A percentile compares a stretch with the other conserved stretches of the same genome.
phyloP scores from a whole-genome alignment of 2,797 vertebrate species.

The Microhierax caerulescens region DNA sequence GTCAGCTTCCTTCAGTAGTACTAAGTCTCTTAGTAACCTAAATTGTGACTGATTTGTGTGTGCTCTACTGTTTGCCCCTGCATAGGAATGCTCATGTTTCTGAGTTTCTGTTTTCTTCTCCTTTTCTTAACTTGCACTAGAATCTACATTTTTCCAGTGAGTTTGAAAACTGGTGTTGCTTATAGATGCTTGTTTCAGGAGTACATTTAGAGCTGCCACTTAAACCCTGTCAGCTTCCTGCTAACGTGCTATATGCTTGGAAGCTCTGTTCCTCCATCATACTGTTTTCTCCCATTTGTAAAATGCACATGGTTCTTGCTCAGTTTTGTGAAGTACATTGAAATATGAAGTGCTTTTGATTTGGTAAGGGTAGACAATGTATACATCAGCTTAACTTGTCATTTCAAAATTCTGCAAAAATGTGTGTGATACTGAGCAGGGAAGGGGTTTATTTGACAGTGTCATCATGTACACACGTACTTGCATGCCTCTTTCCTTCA shows the following conservation, averaged over 20 bases:
- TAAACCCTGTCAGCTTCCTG: slow-evolving; percentile 10
- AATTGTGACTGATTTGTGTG: neutral
- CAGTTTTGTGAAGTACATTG: neutral
- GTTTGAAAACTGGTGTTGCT: neutral
- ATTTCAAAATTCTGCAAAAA: neutral
- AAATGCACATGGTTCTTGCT: neutral
- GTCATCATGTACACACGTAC: fast-evolving
- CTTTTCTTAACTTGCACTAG: neutral
- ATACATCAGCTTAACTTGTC: neutral
- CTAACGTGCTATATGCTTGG: neutral
- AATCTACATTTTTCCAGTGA: neutral
- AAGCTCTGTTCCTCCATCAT: neutral
- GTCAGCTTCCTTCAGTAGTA: neutral
- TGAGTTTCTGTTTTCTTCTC: neutral
- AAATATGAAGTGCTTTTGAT: neutral
- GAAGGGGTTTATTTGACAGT: slow-evolving; percentile 7
- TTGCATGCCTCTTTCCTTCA: neutral
- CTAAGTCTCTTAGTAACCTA: neutral
- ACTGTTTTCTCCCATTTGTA: neutral
- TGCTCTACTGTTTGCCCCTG: neutral
- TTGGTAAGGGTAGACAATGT: neutral
- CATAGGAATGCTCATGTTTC: neutral
- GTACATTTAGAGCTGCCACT: neutral
- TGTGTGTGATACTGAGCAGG: neutral
- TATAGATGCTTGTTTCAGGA: neutral